Evolutionary conservation across 92 coral and sea anemone species (phyloP), one percentile per base, ranked within the genome.

Genomic region (Heliopora coerulea): DNA sequence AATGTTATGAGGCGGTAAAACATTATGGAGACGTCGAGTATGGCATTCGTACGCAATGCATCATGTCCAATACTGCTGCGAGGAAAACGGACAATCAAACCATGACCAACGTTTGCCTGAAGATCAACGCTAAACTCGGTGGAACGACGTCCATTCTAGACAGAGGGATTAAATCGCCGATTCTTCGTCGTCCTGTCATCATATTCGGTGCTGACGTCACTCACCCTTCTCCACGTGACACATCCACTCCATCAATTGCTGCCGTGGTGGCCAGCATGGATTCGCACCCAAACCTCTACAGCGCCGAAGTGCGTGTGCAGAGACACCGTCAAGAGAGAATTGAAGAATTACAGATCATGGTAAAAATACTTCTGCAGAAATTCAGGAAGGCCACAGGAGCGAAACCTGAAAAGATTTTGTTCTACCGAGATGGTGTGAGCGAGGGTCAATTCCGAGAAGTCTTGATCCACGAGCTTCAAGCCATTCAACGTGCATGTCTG

Each of bases 171-270:
- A 85, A 65, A 69, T 66, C 84, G 1, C 86, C 79, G 3, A 54
- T 87, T 3, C 85, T 89, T 31, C 41, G 17, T 33, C 79, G 87
- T 19, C 88, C 85, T 13, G 89, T 80, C 3, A 90, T 90, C 1
- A 74, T 90, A n/a, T 85, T 90, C 61, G 97, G 97, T 0, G 97
- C 97, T 17, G 97, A 91, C 49, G 97, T 91, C 25, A 88, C 97
- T 7, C 97, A 88, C 74, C 97, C 97, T 11, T 59, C 91, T 1
- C 87, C 91, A 14, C 76, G 87, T 3, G 93, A 91, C 56, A 85
- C 46, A 34, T 72, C 56, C 21, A 86, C 82, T 25, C 97, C 96
- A 1, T 88, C 95, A 1, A 81, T 91, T 25, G 97, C 97, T 32
- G 97, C 97, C 9, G 90, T 91, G 13, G 93, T 90, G 14, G 97